These are phyloP conservation scores for Drosophila willistoni DNA, from an alignment of 1,140 invertebrate species.

Conservation along the genomic window DNA sequence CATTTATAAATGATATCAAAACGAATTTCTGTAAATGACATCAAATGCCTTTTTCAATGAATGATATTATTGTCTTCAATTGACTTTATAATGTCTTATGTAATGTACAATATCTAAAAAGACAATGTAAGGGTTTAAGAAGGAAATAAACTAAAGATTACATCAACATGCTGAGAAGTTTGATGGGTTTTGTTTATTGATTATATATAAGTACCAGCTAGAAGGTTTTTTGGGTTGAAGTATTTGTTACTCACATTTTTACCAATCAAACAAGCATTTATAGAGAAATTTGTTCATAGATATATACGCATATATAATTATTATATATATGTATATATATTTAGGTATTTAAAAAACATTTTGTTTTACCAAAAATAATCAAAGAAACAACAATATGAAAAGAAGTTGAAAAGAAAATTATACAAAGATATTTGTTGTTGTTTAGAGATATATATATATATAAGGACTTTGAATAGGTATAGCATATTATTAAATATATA, in stretches of 20 bases:
- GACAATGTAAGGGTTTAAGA: slow-evolving; percentile 15
- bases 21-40: too few relatives aligned
- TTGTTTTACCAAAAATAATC: slow-evolving; percentile 51
- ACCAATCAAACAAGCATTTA: slow-evolving; percentile 83
- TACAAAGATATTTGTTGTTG: slow-evolving; percentile 44
- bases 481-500: not conserved
- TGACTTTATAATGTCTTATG: too few relatives aligned
- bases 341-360: slow-evolving; percentile 24
- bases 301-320: slow-evolving; percentile 52
- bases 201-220: slow-evolving; percentile 62
- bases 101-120: not conserved
- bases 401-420: slow-evolving; percentile 49
- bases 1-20: too few relatives aligned
- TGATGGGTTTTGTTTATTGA: slow-evolving; percentile 17
- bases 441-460: slow-evolving; percentile 19
- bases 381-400: slow-evolving; percentile 57
- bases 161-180: slow-evolving; percentile 66
- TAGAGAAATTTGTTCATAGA: slow-evolving; percentile 81
- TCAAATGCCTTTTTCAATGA: too few relatives aligned
- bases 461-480: not conserved
- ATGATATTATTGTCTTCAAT: too few relatives aligned
- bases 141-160: slow-evolving; percentile 39
- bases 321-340: not conserved
- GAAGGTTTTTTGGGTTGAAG: slow-evolving; percentile 65
- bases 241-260: slow-evolving; percentile 83